phyloP scores from a whole-genome alignment of 2,888 invertebrate genomes.

The Eupithecia centaureata region DNA sequence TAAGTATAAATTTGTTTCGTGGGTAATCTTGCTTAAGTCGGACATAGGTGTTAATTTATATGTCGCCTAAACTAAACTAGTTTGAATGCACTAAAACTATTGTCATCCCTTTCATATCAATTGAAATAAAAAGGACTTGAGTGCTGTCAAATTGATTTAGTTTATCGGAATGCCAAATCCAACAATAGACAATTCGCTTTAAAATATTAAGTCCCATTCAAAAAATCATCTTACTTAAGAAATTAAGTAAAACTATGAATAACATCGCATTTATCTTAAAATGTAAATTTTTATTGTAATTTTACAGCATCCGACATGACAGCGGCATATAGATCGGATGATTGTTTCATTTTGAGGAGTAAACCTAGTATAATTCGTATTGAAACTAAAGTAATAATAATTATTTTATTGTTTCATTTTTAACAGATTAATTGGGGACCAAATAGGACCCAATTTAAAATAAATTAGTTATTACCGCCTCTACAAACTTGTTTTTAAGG shows the following conservation, averaged over 20 bases:
- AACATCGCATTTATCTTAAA: slow-evolving; percentile 23
- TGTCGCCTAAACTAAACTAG: too few relatives aligned
- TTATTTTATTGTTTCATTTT: neutral
- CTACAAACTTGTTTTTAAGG: slow-evolving; percentile 16
- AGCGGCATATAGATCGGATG: neutral
- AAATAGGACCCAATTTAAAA: neutral
- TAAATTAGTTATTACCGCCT: slow-evolving; percentile 26
- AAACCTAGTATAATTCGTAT: neutral
- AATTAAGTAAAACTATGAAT: slow-evolving; percentile 20
- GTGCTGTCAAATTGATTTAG: too few relatives aligned
- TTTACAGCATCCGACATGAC: slow-evolving; percentile 14
- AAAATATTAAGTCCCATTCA: neutral
- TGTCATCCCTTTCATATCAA: too few relatives aligned
- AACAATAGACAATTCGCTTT: neutral
- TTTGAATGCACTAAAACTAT: too few relatives aligned
- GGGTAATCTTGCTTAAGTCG: neutral
- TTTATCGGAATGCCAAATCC: too few relatives aligned
- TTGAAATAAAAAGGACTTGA: too few relatives aligned
- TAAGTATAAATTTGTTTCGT: neutral
- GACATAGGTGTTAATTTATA: too few relatives aligned
- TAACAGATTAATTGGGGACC: neutral
- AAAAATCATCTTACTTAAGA: neutral
- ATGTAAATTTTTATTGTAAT: slow-evolving; percentile 15
- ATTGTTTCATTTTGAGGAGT: neutral
- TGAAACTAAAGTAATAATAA: neutral